Conservation (phyloP, 2,113 vertebrate genomes). For the Eidolon helvum region DNA sequence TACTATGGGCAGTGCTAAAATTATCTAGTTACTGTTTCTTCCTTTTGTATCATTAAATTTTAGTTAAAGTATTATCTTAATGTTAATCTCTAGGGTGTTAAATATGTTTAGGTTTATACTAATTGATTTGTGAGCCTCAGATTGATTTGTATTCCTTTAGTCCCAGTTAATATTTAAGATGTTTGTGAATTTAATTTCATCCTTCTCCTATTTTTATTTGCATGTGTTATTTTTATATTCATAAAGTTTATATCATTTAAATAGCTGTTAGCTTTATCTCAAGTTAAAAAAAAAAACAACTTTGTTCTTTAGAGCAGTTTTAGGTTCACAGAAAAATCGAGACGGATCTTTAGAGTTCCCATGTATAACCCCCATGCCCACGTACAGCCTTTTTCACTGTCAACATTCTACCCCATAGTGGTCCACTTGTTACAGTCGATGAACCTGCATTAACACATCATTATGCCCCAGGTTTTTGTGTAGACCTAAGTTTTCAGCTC, state of each 20-base stretch:
- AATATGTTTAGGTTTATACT: neutral
- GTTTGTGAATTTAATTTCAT: conserved; percentile 8
- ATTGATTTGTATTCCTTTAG: neutral
- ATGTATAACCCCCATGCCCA: neutral
- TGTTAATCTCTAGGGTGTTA: neutral
- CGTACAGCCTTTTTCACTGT: neutral
- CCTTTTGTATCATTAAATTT: neutral
- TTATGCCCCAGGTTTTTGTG: neutral
- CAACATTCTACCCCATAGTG: neutral
- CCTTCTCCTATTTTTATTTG: neutral
- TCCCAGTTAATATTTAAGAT: neutral
- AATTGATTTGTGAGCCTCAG: neutral
- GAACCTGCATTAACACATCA: neutral
- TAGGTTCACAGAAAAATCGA: neutral
- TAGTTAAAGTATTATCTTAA: neutral
- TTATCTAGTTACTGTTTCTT: neutral
- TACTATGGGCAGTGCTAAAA: neutral
- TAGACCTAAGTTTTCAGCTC: neutral
- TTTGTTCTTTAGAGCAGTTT: neutral
- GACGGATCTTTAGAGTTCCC: neutral
- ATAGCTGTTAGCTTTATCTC: neutral
- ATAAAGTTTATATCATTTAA: neutral
- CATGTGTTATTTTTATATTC: neutral
- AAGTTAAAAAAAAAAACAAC: neutral
- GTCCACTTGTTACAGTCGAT: neutral